Base-by-base conservation (phyloP, 2,113 vertebrate genomes). In the Sander lucioperca region DNA sequence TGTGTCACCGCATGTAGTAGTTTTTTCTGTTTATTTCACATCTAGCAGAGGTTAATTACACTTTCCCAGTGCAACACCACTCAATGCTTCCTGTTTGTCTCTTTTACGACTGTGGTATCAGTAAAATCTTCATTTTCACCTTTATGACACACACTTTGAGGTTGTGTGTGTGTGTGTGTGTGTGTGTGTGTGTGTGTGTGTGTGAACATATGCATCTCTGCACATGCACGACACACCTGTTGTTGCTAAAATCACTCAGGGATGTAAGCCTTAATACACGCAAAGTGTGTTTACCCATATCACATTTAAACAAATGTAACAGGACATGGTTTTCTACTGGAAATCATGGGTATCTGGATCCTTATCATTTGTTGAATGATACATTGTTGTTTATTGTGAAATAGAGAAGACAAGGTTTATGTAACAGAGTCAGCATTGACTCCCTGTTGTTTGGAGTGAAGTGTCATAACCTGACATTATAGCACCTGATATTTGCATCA, bases 61-160 rank as follows among this genome's bases (percentile, higher is more conserved):
- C 15, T 33, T 87, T 87, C 88, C 68, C 27, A 75, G 15, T 3
- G 33, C 82, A 61, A 39, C 56, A 33, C 45, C 30, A n/a, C n/a
- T n/a, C n/a, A n/a, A 16, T 25, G 66, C 89, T 92, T 95, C 93
- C 94, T 95, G 93, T 95, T 95, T 95, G 70, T 86, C 43, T 79
- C 84, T 77, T 43, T 77, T 65, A 68, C 5, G 23, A 30, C 66
- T 59, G 43, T 66, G 64, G 48, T 93, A 89, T 92, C 90, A 77
- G 47, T 68, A 9, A 63, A 72, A 92, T 90, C 88, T 86, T 59
- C 48, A 23, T 73, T 71, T 85, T 89, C 77, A 86, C 71, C 71
- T 92, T 76, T 77, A 59, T 18, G 0, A 59, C 53, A 64, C 75
- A 65, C 7, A n/a, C 70, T 88, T 88, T 87, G 85, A 77, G 73